Evolutionary conservation across 2,888 invertebrate genomes (phyloP).

Genomic region (Xanthostigma xanthostigma): DNA sequence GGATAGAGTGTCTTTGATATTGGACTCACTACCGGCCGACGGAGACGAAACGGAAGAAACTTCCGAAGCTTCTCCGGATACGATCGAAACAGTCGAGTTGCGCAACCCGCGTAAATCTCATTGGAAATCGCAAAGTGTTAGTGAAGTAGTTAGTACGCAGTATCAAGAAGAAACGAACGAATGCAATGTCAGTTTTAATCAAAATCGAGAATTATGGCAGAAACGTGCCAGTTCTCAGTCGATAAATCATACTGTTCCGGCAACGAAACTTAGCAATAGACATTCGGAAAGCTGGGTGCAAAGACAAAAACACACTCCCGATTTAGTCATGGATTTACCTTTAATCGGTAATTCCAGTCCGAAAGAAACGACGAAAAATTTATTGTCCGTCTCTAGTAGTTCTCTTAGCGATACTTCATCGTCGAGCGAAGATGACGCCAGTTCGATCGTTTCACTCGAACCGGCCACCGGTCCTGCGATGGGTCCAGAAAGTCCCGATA

Average conservation of each 20-base stretch:
- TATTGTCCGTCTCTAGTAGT: slow-evolving; percentile 16
- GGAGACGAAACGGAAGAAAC: slow-evolving; percentile 2
- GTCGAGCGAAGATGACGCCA: slow-evolving; percentile 18
- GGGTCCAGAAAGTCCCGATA: slow-evolving; percentile 41
- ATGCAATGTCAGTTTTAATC: slow-evolving; percentile 30
- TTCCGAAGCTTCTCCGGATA: not conserved
- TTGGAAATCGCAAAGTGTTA: slow-evolving; percentile 34
- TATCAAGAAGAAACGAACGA: slow-evolving; percentile 21
- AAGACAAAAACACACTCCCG: slow-evolving; percentile 50
- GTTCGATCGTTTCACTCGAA: slow-evolving; percentile 30
- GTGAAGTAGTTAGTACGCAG: slow-evolving; percentile 20
- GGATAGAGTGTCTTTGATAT: slow-evolving; percentile 16
- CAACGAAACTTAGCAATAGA: slow-evolving; percentile 21
- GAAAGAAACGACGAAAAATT: slow-evolving; percentile 25
- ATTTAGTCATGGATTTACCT: slow-evolving; percentile 74
- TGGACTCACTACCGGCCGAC: slow-evolving; percentile 14
- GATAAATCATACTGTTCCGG: slow-evolving; percentile 20
- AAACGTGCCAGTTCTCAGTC: slow-evolving; percentile 39
- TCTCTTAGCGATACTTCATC: slow-evolving; percentile 3
- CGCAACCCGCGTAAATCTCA: slow-evolving; percentile 14
- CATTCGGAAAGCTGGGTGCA: slow-evolving; percentile 25
- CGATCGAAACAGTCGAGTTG: slow-evolving; percentile 8
- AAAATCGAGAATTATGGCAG: slow-evolving; percentile 46
- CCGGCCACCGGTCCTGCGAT: slow-evolving; percentile 17
- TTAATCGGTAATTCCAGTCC: slow-evolving; percentile 29